Percentiles rank a stretch among this genome's conserved stretches.
Evolutionary conservation across 1,140 invertebrate species (phyloP).

Genomic region (Anastatus disparis): DNA sequence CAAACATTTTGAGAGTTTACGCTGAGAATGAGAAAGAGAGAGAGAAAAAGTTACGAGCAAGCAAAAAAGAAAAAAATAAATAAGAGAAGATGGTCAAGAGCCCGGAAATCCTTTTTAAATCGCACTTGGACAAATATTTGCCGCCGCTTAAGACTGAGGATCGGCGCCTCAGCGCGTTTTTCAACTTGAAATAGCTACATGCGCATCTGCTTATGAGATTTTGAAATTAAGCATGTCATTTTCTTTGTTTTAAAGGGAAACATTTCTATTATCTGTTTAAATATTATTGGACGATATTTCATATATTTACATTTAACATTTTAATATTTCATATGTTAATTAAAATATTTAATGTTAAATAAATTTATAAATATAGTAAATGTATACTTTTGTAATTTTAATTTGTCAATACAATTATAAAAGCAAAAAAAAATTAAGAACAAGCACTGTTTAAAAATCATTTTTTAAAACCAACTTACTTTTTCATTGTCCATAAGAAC

Average conservation of each 20-base stretch:
- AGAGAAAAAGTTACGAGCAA: conserved; percentile 42
- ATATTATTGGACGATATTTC: too few relatives aligned
- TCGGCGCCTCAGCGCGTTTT: conserved; percentile 24
- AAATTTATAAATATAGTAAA: too few relatives aligned
- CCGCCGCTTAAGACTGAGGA: conserved; percentile 47
- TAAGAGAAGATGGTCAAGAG: not conserved
- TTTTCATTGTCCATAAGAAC: too few relatives aligned
- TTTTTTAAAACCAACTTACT: too few relatives aligned
- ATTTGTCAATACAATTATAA: too few relatives aligned
- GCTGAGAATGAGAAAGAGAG: conserved; percentile 31
- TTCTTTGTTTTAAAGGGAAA: not conserved
- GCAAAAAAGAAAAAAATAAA: conserved; percentile 45
- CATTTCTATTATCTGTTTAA: too few relatives aligned
- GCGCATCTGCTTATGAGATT: conserved; percentile 7
- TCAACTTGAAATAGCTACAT: not conserved
- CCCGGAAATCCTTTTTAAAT: conserved; percentile 56
- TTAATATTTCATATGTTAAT: too few relatives aligned
- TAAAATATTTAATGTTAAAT: too few relatives aligned
- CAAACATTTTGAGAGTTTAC: conserved; percentile 50
- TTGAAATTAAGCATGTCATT: conserved; percentile 18
- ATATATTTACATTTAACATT: too few relatives aligned
- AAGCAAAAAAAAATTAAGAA: too few relatives aligned
- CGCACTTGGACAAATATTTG: conserved; percentile 61
- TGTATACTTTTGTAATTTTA: too few relatives aligned
- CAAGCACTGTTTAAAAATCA: too few relatives aligned